phyloP scores from a whole-genome alignment of 1,140 invertebrate genomes.

The Copidosoma floridanum region DNA sequence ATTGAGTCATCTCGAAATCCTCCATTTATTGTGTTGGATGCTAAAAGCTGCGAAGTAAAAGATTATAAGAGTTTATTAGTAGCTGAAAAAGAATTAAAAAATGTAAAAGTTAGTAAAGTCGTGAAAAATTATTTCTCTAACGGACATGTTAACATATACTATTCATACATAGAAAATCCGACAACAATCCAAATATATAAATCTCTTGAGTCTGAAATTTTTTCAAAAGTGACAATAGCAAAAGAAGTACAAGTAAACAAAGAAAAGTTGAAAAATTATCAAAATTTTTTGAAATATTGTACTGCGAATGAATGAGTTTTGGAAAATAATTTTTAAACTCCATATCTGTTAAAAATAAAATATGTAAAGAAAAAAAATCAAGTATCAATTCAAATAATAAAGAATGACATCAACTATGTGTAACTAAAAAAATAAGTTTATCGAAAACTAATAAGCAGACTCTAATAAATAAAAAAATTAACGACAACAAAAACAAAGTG shows the following conservation, averaged over 20 bases:
- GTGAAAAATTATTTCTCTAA: background rate
- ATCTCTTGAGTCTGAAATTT: background rate
- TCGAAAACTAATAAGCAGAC: too few relatives aligned
- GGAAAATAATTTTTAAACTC: background rate
- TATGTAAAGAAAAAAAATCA: too few relatives aligned
- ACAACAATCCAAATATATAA: background rate
- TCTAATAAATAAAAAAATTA: too few relatives aligned
- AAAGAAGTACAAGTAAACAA: background rate
- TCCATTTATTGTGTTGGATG: background rate
- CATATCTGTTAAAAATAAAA: too few relatives aligned
- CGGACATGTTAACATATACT: background rate
- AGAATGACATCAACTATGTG: too few relatives aligned
- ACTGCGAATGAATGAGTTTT: background rate
- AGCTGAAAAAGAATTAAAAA: too few relatives aligned
- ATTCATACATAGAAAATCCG: background rate
- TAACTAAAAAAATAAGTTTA: too few relatives aligned
- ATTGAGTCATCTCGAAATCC: background rate
- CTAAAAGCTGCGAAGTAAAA: background rate
- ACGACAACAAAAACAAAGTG: too few relatives aligned
- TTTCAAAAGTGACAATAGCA: too few relatives aligned
- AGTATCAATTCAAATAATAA: too few relatives aligned
- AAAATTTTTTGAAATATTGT: background rate
- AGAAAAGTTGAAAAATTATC: background rate
- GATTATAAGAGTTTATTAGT: too few relatives aligned
- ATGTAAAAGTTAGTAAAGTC: too few relatives aligned